These are phyloP conservation scores for Urocitellus parryii DNA, from an alignment of 2,113 vertebrate genomes.

Conservation along the genomic window DNA sequence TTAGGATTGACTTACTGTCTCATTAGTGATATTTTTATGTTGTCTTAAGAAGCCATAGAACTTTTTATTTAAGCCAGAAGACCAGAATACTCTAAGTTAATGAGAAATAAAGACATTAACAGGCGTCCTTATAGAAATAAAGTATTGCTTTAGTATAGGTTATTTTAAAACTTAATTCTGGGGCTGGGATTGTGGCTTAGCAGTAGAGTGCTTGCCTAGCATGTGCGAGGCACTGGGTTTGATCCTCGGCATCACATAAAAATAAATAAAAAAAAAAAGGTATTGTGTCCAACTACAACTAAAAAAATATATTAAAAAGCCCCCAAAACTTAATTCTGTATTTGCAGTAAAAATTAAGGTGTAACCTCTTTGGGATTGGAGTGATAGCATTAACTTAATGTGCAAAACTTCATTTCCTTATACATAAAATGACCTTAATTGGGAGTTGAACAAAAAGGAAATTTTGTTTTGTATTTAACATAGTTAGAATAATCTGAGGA, in stretches of 20 bases:
- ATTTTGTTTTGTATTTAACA: not conserved
- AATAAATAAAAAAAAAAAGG: no score
- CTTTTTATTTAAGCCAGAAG: not conserved
- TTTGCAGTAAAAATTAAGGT: slow-evolving; percentile 33
- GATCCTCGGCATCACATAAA: no score
- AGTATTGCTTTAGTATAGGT: not conserved
- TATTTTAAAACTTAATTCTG: not conserved
- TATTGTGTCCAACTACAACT: no score
- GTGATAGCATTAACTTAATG: not conserved
- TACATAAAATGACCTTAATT: not conserved
- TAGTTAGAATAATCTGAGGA: not conserved
- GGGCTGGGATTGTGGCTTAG: no score
- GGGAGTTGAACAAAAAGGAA: not conserved
- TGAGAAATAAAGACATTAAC: not conserved
- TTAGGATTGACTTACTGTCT: not conserved
- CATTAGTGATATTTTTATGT: not conserved
- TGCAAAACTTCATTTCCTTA: slow-evolving; percentile 18
- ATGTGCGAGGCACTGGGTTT: no score
- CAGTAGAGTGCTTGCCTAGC: no score
- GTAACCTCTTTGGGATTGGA: not conserved
- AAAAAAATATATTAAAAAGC: no score
- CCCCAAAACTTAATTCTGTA: not conserved
- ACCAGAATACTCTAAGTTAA: not conserved
- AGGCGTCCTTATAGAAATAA: not conserved
- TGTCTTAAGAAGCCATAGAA: not conserved